Conservation (phyloP, 2,113 vertebrate genomes). For the Montifringilla adamsi region DNA sequence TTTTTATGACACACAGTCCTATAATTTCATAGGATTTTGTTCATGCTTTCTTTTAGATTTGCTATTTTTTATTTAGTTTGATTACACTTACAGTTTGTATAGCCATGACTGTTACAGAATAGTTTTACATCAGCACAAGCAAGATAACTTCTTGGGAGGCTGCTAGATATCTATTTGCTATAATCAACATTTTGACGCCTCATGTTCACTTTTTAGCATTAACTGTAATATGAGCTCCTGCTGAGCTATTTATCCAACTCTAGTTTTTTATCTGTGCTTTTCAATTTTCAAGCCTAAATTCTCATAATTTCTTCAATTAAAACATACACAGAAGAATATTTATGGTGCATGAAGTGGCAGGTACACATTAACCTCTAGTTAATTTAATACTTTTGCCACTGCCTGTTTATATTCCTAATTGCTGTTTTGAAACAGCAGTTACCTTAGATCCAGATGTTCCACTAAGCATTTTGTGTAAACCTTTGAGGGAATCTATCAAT, state of each 20-base stretch:
- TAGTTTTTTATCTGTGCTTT: not conserved
- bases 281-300: not conserved
- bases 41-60: not conserved
- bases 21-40: not conserved
- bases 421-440: not conserved
- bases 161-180: not conserved
- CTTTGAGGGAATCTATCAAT: not conserved
- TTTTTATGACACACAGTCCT: not conserved
- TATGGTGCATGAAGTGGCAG: not conserved
- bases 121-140: not conserved
- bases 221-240: not conserved
- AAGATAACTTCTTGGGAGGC: not conserved
- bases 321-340: not conserved
- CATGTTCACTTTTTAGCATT: not conserved
- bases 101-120: not conserved
- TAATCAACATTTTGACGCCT: not conserved
- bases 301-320: not conserved
- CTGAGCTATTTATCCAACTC: not conserved
- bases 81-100: not conserved
- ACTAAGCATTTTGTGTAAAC: not conserved
- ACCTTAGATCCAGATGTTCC: not conserved
- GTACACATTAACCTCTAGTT: not conserved
- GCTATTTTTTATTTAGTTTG: not conserved
- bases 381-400: not conserved
- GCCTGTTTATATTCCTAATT: not conserved